Base-by-base conservation (phyloP, 2,797 vertebrate species). In the Urocyon cinereoargenteus region DNA sequence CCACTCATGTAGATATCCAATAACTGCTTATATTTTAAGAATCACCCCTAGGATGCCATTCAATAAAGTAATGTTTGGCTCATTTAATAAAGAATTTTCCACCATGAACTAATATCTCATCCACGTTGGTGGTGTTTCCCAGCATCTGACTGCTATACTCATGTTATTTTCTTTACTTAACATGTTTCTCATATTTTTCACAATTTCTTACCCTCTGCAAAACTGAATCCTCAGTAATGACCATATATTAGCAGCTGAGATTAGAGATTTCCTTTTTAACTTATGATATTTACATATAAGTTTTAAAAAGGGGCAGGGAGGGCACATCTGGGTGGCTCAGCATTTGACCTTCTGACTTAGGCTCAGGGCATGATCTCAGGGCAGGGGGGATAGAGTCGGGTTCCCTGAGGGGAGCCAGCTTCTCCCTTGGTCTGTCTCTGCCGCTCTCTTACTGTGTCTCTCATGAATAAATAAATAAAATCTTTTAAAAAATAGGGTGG, bases 151-250 rank as follows among this genome's bases (percentile, higher is more conserved):
- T 92, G 36, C 28, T 57, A 57, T 21, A 79, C 34, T 91, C 36
- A 90, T 97, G 31, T 5, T 86, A 24, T 94, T 86, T 77, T 61
- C 49, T 85, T 94, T 84, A n/a, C 21, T 64, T 66, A 85, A 85
- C 3, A 75, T 83, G 49, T 45, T 90, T 92, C 64, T 59, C 59
- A 64, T 51, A 49, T 89, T 91, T 93, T 97, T 79, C 73, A 82
- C 61, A 79, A 73, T 87, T 61, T 91, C 31, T 81, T 55, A 57
- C 16, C 36, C 82, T 92, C 12, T 94, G 18, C 11, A 88, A 85
- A 97, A 61, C 64, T 62, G 24, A 90, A 64, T 88, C 34, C 16
- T 96, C 40, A 86, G 40, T 83, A 91, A 86, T 82, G 55, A 66
- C 31, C 24, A 90, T 11, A 81, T 81, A 28, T 92, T 31, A 73